Evolutionary conservation across 2,797 vertebrate species (phyloP), one percentile per base, ranked within the genome.

Genomic region (Trematomus bernacchii): DNA sequence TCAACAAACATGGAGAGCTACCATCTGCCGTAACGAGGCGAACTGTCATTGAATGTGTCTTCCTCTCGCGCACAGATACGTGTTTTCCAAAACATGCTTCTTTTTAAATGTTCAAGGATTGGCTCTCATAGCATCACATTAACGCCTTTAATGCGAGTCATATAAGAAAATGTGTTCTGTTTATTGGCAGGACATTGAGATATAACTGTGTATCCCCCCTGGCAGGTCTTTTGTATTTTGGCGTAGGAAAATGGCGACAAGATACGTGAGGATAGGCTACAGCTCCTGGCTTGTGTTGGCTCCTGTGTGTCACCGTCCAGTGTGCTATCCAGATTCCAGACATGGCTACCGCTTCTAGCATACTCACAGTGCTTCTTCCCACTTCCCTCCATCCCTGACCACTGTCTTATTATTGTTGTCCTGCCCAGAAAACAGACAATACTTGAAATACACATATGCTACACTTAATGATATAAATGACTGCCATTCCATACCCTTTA

Each of bases 221-320:
- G 53, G 15, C 62, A 53, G 80, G 79, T 75, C 89, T 87, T 81
- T 87, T 90, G 88, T 87, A 89, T 82, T 87, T 85, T 62, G 79
- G 80, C 85, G 80, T n/a, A 65, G 76, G 80, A 95, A 95, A 90
- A 95, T 96, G 96, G 95, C 95, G 91, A 96, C 96, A 82, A 90
- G 87, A 77, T 89, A 90, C 73, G 94, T 95, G 55, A 92, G 95
- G 94, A 82, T 94, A 37, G 33, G 33, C 33, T 37, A 81, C 82
- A 96, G 66, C 93, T 95, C 65, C 86, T 94, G 7, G 46, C 30
- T 78, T 89, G 80, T 91, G 93, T 7, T 79, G 69, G 59, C 6
- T 30, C 8, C 18, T n/a, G 43, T 70, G 44, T 37, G 33, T 9
- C 8, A 37, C 27, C 27, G 27, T 27, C 27, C 27, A 5, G 27